Percentiles rank a stretch among this genome's conserved stretches.
These are phyloP conservation scores for Mustela lutreola DNA, from an alignment of 2,113 vertebrate species.

Conservation along the genomic window DNA sequence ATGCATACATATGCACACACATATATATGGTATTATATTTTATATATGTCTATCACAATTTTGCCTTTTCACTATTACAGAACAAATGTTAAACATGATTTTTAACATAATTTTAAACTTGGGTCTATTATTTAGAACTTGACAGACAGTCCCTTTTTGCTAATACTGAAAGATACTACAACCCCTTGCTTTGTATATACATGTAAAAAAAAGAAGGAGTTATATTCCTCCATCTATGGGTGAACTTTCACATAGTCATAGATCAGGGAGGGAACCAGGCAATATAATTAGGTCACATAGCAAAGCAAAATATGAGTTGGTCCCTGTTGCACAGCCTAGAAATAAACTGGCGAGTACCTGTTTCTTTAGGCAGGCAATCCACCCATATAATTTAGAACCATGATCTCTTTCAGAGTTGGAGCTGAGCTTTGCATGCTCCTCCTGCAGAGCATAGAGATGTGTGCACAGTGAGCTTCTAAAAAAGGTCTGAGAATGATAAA, in stretches of 20 bases:
- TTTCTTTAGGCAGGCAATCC: neutral
- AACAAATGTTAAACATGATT: neutral
- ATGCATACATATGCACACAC: too few species aligned
- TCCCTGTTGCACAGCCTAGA: neutral
- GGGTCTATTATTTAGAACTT: neutral
- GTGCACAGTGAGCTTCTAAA: neutral
- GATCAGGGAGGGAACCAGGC: neutral
- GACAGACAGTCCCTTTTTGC: neutral
- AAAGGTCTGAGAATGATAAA: neutral
- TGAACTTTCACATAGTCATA: slow-evolving; percentile 17
- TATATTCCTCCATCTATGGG: neutral
- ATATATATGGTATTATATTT: slow-evolving; percentile 2
- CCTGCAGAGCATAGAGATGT: neutral
- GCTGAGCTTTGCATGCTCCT: neutral
- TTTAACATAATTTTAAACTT: neutral
- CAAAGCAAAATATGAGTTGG: neutral
- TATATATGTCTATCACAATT: neutral
- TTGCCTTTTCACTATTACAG: neutral
- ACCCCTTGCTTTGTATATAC: neutral
- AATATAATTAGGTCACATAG: neutral
- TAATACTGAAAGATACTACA: neutral
- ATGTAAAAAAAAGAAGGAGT: neutral
- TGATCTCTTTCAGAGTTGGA: neutral
- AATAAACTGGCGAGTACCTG: neutral
- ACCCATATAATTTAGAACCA: neutral